Conservation (phyloP, 2,888 invertebrate species). For the Eurytoma californica region DNA sequence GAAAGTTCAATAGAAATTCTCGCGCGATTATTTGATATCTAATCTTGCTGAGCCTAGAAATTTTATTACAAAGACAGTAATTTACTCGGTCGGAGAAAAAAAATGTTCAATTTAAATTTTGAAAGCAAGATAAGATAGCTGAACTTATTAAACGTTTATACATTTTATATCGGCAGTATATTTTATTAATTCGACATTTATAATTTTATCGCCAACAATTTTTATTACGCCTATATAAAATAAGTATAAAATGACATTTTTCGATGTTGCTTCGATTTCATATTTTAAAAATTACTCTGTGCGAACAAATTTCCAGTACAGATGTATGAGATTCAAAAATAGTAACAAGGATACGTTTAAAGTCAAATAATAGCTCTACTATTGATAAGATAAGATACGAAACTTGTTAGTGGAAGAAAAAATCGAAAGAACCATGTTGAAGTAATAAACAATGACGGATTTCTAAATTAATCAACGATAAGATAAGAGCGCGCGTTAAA, state of each 20-base stretch:
- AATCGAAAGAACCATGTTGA: background rate
- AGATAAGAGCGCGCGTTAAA: constrained; percentile 30
- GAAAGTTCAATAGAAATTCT: constrained; percentile 51
- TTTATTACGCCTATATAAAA: background rate
- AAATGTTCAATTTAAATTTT: background rate
- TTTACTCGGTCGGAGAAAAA: background rate
- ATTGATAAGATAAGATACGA: constrained; percentile 38
- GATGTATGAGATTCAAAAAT: constrained; percentile 5
- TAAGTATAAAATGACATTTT: background rate
- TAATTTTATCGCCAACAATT: background rate
- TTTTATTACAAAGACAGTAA: constrained; percentile 21
- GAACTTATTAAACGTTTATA: too few relatives aligned
- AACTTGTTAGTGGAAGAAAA: background rate
- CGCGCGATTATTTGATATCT: constrained; percentile 38
- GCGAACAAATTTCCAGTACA: background rate
- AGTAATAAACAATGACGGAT: constrained; percentile 27
- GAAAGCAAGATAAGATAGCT: background rate
- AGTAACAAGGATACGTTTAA: constrained; percentile 11
- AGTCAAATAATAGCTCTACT: constrained; percentile 22
- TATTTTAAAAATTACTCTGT: background rate
- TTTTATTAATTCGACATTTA: background rate
- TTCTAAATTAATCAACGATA: constrained; percentile 39
- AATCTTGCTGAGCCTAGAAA: constrained; percentile 17
- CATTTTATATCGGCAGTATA: too few relatives aligned
- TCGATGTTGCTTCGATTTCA: background rate